Evolutionary conservation across 2,113 vertebrate species (phyloP), one percentile per base, ranked within the genome.

Genomic region (Clarias batrachus): DNA sequence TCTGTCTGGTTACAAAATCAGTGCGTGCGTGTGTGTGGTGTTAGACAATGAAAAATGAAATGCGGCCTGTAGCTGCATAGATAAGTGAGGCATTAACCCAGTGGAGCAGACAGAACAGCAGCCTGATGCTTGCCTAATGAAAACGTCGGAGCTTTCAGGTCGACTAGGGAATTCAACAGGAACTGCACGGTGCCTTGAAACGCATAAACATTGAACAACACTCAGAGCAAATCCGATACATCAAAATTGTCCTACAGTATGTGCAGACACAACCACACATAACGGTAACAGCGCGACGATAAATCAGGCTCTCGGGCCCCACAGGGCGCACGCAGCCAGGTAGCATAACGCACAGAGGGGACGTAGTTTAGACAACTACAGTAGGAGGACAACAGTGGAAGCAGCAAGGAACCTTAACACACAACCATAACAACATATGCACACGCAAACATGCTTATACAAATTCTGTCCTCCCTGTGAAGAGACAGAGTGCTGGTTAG

Each of bases 241-340:
- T 87, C 21, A 81, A 27, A 30, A 57, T 81, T 57, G 17, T 33
- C 21, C 63, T 12, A 27, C 33, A 37, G 33, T 37, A 37, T 37
- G 33, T 37, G 33, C 17, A 68, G 12, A 77, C 23, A 12, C 59
- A 66, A 82, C 78, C 71, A 85, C 78, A 85, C 81, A 71, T 37
- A 84, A 76, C 23, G 70, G 63, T 25, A 52, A 70, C 60, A 85
- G 73, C 87, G 79, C 85, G 88, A 82, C 91, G 90, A 91, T 89
- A 91, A 93, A 93, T 92, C 90, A 93, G 87, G 89, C 85, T 90
- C 86, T 82, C 84, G 89, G 87, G 88, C 87, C 77, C 59, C 65
- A 37, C 33, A 37, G 33, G 33, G 33, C 33, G 33, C 33, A 85
- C 85, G 85, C 85, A 89, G 93, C 54, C 56, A 48, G 4, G 23